Evolutionary conservation across 2,113 vertebrate species (phyloP), one percentile per base, ranked within the genome.

Genomic region (Zootoca vivipara): DNA sequence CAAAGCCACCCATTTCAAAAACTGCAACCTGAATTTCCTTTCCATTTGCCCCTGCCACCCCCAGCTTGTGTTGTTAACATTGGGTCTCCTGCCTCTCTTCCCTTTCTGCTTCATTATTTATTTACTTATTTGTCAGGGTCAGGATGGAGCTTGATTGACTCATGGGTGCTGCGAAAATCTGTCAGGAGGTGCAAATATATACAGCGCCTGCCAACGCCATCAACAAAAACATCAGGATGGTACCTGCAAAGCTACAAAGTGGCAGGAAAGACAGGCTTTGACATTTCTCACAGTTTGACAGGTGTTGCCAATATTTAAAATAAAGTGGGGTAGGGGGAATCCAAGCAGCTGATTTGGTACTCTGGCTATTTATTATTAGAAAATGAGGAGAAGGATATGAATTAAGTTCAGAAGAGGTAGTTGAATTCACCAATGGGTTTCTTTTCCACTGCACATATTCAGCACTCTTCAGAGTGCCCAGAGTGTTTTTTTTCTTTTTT

Each of bases 131-230:
- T 90, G 78, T 92, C 92, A 46, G 62, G 84, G 93, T 94, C 94
- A 86, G 74, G 18, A 75, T 91, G 74, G 83, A 93, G 91, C 30
- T 88, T 91, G 92, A 95, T 88, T 96, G 93, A 94, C 89, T 94
- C 83, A 90, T 70, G 89, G 80, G 86, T 86, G 82, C 89, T 90
- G 58, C 90, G 89, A 87, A 93, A 87, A 46, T 88, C 81, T 93
- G 92, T 95, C 88, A 94, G 85, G 94, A 95, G 85, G 93, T 95
- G 94, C 82, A 95, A 95, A 96, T 95, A 93, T 93, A 94, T 93
- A 92, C 90, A 89, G 81, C 83, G 92, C 35, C 87, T 96, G 91
- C 86, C 93, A 95, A 93, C 90, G 94, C 92, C 84, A 85, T 85
- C 80, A 24, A 79, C 78, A 52, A 75, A 64, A 74, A 92, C 89